Base-by-base conservation (phyloP, 2,113 vertebrate genomes). In the Tachysurus vachellii region DNA sequence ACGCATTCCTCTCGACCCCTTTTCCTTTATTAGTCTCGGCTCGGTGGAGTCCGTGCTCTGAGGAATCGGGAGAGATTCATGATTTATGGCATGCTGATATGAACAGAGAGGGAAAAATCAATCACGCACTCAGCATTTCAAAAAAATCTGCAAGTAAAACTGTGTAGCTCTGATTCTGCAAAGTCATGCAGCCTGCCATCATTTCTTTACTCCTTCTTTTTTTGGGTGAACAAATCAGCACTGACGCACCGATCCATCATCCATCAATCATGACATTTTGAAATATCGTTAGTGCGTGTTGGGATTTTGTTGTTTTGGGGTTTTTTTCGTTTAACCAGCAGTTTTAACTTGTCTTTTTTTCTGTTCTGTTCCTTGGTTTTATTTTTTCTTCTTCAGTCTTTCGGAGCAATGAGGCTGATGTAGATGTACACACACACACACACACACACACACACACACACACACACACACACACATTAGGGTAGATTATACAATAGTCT, bases 11-110 rank as follows among this genome's bases (percentile, higher is more conserved):
- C 56, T 36, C 11, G 64, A 26, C 64, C 64, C 61, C 31, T 42
- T 82, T 73, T 50, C 26, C 64, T 82, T 82, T 82, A 87, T 87
- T 73, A 71, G 80, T 61, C 79, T 57, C 66, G 4, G 47, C 75
- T 54, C 28, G 47, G 62, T 84, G 53, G 21, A n/a, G 71, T 50
- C 28, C 56, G 47, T 47, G 28, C 44, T 57, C 47, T 47, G 44
- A 64, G 62, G 47, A 19, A 53, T 36, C 7, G 28, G 42, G 10
- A 73, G 61, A 28, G n/a, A 42, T 62, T 17, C 4, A 11, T 87
- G 86, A 82, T 87, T 75, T 87, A 87, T 87, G 80, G 68, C 56
- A n/a, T 4, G 42, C 77, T 82, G 85, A 50, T 71, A 82, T 86
- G 36, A 87, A 64, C 26, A 31, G 80, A 57, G 56, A 70, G 56